Evolutionary conservation across 2,113 vertebrate genomes (phyloP).

Genomic region (Dicrurus megarhynchus): DNA sequence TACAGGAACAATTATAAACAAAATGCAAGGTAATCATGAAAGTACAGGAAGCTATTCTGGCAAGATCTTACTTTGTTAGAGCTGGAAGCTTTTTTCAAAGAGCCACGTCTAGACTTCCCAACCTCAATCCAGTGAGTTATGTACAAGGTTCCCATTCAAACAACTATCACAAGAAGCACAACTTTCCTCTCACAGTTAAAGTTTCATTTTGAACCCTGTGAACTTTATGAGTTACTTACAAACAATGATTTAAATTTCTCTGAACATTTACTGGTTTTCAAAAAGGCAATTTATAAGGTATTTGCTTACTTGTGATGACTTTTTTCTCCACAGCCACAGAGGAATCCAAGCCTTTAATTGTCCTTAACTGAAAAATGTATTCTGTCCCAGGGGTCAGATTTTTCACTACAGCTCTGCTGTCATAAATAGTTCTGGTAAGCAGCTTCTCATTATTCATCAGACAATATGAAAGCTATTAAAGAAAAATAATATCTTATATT

Average conservation of each 20-base stretch:
- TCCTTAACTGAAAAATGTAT: conserved; percentile 79
- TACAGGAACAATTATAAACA: neutral
- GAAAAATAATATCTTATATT: neutral
- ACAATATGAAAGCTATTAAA: conserved; percentile 72
- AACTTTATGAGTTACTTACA: neutral
- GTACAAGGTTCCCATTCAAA: neutral
- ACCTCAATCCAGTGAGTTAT: fast-evolving
- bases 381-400: conserved; percentile 78
- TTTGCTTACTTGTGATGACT: conserved; percentile 79
- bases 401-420: conserved; percentile 71
- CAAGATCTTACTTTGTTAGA: neutral
- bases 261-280: neutral
- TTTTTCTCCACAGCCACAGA: conserved; percentile 66
- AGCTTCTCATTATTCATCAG: conserved; percentile 49
- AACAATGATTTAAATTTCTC: neutral
- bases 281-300: neutral
- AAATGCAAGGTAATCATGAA: neutral
- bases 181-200: neutral
- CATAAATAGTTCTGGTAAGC: conserved; percentile 34
- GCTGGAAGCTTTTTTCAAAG: neutral
- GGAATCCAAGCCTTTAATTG: conserved; percentile 72
- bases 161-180: neutral
- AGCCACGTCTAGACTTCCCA: neutral
- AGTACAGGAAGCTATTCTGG: neutral
- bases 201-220: neutral